A percentile compares a stretch with the other conserved stretches of the same genome.
Evolutionary conservation across 2,797 vertebrate genomes (phyloP).

Genomic region (Phaenicophaeus curvirostris): DNA sequence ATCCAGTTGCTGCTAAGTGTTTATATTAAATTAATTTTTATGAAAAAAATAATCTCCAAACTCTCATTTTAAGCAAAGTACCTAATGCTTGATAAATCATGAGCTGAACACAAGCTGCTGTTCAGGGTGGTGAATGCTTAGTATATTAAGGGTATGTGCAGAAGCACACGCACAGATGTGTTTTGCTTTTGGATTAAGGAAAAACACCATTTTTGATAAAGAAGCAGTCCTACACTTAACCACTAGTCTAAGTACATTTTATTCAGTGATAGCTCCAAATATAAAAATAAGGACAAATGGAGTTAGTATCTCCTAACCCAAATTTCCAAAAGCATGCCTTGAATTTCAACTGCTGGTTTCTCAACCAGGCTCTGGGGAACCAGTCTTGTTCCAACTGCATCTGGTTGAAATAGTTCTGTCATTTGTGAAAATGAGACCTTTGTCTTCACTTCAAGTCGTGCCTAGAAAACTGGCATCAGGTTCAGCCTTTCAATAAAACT

Average conservation of each 20-base stretch:
- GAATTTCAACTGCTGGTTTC: neutral
- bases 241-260: neutral
- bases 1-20: neutral
- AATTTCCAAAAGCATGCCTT: neutral
- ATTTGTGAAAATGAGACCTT: slow-evolving; percentile 15
- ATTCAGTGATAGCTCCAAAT: neutral
- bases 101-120: neutral
- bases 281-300: neutral
- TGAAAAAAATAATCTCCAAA: slow-evolving; percentile 22
- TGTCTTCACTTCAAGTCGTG: neutral
- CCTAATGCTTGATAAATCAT: neutral
- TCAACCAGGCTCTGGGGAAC: neutral
- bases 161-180: neutral
- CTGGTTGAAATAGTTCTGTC: neutral
- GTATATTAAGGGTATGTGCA: neutral
- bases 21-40: slow-evolving; percentile 23
- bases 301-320: neutral
- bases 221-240: neutral
- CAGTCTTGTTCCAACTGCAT: neutral
- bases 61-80: neutral
- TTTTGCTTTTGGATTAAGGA: neutral
- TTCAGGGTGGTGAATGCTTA: neutral
- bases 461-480: neutral
- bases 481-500: neutral
- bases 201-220: neutral